These are phyloP conservation scores for Mactromeris polynyma DNA, from an alignment of 2,888 invertebrate genomes.

Conservation along the genomic window DNA sequence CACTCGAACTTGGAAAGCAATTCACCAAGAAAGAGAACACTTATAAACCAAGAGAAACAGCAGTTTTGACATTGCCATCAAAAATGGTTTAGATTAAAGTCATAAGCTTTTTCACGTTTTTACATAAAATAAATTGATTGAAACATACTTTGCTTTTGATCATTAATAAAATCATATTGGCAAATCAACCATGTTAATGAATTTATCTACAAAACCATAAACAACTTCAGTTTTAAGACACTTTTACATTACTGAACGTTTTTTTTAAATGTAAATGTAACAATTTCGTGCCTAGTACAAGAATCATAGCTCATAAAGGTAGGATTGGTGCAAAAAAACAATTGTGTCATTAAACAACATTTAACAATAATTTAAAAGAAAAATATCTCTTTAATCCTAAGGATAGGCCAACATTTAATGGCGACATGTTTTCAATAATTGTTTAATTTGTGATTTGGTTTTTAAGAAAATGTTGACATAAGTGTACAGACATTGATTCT, in stretches of 20 bases:
- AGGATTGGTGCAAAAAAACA: not conserved
- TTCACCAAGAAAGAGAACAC: not conserved
- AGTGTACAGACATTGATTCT: not conserved
- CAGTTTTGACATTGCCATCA: not conserved
- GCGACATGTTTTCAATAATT: constrained; percentile 19
- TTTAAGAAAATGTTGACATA: not conserved
- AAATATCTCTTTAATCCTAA: not conserved
- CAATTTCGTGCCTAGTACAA: too few species aligned
- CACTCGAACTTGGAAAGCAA: not conserved
- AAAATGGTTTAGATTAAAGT: too few species aligned
- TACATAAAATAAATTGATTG: not conserved
- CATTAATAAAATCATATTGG: not conserved
- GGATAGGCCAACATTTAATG: not conserved
- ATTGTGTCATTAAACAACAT: not conserved
- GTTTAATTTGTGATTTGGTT: not conserved
- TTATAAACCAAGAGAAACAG: not conserved
- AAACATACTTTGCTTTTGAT: not conserved
- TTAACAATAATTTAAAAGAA: not conserved
- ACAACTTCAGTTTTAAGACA: too few species aligned
- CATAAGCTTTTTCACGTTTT: not conserved
- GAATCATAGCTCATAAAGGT: too few species aligned
- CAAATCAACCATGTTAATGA: not conserved
- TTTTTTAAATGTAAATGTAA: too few species aligned
- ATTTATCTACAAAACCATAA: not conserved
- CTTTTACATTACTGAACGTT: too few species aligned